Percentiles rank a stretch among this genome's conserved stretches.
phyloP scores from a whole-genome alignment of 2,113 vertebrate species.

The Sakesphorus luctuosus region DNA sequence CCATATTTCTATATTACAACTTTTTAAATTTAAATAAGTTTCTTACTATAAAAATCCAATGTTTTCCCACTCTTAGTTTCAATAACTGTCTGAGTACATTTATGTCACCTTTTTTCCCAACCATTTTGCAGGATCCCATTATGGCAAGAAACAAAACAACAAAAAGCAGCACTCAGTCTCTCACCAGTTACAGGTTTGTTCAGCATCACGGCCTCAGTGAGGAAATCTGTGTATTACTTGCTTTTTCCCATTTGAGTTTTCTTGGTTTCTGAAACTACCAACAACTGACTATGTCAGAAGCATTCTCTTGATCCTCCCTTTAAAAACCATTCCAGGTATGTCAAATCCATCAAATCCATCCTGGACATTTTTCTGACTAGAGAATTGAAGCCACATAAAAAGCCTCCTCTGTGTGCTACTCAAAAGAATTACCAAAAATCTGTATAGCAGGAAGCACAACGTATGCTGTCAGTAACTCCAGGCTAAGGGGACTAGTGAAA shows the following conservation, averaged over 20 bases:
- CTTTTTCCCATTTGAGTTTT: constrained; percentile 3
- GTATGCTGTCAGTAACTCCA: constrained; percentile 19
- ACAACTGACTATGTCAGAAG: not conserved
- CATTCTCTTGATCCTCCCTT: constrained; percentile 13
- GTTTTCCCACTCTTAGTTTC: not conserved
- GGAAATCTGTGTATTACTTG: not conserved
- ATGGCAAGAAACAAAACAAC: not conserved
- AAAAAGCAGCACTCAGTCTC: not conserved
- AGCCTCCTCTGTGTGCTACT: not conserved
- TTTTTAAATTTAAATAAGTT: not conserved
- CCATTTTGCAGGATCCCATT: not conserved
- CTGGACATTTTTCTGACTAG: constrained; percentile 30
- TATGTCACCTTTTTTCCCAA: not conserved
- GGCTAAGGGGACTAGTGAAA: constrained; percentile 24
- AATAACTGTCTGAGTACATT: not conserved
- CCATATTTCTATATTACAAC: not conserved
- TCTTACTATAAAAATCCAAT: not conserved
- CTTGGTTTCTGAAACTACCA: not conserved
- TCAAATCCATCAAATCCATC: constrained; percentile 38
- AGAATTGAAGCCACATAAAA: constrained; percentile 42
- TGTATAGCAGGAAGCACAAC: not conserved
- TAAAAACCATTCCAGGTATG: not conserved
- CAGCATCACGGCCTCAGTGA: not conserved
- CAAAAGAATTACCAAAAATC: constrained; percentile 34
- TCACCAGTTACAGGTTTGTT: not conserved